phyloP scores from a whole-genome alignment of 2,888 invertebrate genomes.

The Heliothis peltigera region DNA sequence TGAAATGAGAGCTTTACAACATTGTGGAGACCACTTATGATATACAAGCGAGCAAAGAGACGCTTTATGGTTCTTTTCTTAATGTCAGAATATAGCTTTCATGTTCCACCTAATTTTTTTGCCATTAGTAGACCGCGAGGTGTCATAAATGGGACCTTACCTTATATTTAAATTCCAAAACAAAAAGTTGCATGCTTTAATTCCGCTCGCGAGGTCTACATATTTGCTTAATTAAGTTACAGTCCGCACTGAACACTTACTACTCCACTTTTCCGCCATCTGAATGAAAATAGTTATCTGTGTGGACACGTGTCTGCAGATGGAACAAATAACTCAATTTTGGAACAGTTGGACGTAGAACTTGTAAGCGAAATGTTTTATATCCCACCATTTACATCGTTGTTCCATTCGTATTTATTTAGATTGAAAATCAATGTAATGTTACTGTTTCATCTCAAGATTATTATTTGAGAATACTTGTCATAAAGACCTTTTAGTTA shows the following conservation, averaged over 20 bases:
- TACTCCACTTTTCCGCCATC: conserved; percentile 8
- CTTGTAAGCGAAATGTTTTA: conserved; percentile 1
- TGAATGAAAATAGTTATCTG: conserved; percentile 10
- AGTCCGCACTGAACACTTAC: conserved; percentile 24
- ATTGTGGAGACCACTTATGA: neutral
- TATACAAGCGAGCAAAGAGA: neutral
- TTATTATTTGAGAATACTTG: too few species aligned
- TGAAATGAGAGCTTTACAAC: conserved; percentile 13
- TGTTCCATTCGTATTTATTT: too few species aligned
- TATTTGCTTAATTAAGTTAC: conserved; percentile 56
- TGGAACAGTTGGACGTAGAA: conserved; percentile 4
- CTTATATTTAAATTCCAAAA: conserved; percentile 32
- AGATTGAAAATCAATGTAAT: too few species aligned
- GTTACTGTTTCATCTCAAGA: too few species aligned
- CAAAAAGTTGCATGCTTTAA: conserved; percentile 26
- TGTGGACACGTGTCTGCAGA: conserved; percentile 3
- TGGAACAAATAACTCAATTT: conserved; percentile 30
- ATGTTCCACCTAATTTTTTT: conserved; percentile 14
- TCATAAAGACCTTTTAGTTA: too few species aligned
- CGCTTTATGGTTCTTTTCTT: neutral
- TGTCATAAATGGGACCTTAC: conserved; percentile 9
- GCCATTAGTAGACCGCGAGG: conserved; percentile 26
- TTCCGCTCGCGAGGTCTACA: conserved; percentile 35
- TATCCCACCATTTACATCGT: neutral
- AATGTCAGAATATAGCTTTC: too few species aligned